Conservation (phyloP, 2,888 invertebrate genomes). For the Pelosia muscerda region DNA sequence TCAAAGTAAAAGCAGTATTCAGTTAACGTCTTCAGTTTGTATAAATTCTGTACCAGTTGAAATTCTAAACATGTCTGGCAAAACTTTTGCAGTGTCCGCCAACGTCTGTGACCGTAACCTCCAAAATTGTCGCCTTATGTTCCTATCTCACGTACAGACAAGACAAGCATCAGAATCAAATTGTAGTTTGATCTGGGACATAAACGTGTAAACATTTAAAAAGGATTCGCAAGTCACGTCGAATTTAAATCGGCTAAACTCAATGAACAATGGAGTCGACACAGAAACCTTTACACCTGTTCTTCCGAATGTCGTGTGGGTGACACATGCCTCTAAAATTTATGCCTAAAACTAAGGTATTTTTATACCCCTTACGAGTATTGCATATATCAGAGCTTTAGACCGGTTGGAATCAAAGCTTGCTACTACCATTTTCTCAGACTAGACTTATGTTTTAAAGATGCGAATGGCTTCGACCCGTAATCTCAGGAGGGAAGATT, state of each 20-base stretch:
- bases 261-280: constrained; percentile 71
- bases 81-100: constrained; percentile 67
- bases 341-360: not conserved
- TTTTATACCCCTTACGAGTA: not conserved
- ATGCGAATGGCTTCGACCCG: not conserved
- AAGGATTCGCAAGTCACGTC: constrained; percentile 56
- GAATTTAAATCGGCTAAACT: constrained; percentile 66
- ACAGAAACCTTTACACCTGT: constrained; percentile 67
- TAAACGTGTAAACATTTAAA: constrained; percentile 73
- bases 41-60: constrained; percentile 59
- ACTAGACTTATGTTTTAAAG: not conserved
- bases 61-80: constrained; percentile 64
- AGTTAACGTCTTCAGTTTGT: constrained; percentile 54
- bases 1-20: constrained; percentile 61
- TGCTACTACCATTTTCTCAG: not conserved
- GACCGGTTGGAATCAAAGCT: not conserved
- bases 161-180: constrained; percentile 79
- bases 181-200: constrained; percentile 79
- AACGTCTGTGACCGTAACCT: constrained; percentile 74
- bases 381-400: not conserved
- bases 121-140: constrained; percentile 62
- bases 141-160: constrained; percentile 72
- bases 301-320: constrained; percentile 41
- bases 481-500: too few species aligned
- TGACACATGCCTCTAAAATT: constrained; percentile 22